A percentile compares a stretch with the other conserved stretches of the same genome.
Conservation (phyloP, 2,113 vertebrate genomes). For the Cyanoderma ruficeps region DNA sequence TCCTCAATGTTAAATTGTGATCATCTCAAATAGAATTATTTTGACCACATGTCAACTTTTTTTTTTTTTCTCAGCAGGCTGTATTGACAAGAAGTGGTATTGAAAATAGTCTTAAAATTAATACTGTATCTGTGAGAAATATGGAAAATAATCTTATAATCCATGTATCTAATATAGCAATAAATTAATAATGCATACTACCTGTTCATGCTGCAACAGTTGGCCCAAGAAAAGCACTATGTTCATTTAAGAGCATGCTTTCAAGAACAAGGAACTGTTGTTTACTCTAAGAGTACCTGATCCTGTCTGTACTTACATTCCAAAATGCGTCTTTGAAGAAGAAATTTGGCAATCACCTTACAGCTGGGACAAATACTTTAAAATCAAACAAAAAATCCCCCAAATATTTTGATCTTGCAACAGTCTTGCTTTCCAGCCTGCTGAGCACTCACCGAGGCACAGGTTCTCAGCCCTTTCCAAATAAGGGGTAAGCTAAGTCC, state of each 20-base stretch:
- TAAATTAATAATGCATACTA: background rate
- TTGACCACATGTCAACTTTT: background rate
- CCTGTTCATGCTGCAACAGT: background rate
- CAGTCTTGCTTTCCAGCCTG: background rate
- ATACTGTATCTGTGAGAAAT: background rate
- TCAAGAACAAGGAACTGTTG: background rate
- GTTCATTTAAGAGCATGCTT: background rate
- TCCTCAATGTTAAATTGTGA: background rate
- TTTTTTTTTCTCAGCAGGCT: background rate
- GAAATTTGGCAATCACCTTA: background rate
- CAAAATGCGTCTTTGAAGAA: background rate
- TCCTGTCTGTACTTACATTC: background rate
- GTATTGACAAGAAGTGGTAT: background rate
- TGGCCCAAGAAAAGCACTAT: background rate
- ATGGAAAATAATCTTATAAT: background rate
- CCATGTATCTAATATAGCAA: background rate
- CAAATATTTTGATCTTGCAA: background rate
- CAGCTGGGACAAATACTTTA: background rate
- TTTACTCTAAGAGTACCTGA: background rate
- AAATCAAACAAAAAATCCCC: background rate
- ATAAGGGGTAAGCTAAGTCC: background rate
- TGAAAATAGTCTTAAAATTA: background rate
- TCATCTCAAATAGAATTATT: background rate
- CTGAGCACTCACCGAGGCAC: background rate
- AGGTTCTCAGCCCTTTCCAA: background rate